phyloP scores from a whole-genome alignment of 1,140 invertebrate genomes.

The Leptoteleia sp. region DNA sequence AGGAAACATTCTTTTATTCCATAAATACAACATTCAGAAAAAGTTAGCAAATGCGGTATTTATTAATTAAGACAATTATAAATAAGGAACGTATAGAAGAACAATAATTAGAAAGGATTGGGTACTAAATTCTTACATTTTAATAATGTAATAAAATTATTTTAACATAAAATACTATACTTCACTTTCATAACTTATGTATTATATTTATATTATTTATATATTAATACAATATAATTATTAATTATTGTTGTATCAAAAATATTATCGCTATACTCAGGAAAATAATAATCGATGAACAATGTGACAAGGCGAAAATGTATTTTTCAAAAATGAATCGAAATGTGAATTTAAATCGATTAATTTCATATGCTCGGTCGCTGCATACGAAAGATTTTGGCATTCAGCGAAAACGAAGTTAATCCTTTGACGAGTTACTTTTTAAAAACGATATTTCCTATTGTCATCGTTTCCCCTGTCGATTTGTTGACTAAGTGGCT shows the following conservation, averaged over 20 bases:
- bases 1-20: too few species aligned
- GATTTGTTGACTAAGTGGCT: slow-evolving; percentile 75
- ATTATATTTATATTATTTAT: slow-evolving; percentile 56
- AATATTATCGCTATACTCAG: slow-evolving; percentile 37
- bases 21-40: too few species aligned
- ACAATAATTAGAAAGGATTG: slow-evolving; percentile 3
- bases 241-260: slow-evolving; percentile 47
- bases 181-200: slow-evolving; percentile 56
- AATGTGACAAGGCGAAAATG: slow-evolving; percentile 30
- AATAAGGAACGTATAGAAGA: too few species aligned
- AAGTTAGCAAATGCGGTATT: too few species aligned
- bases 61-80: too few species aligned
- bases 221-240: slow-evolving; percentile 49
- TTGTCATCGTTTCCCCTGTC: slow-evolving; percentile 75
- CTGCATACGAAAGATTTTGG: slow-evolving; percentile 59
- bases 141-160: slow-evolving; percentile 54
- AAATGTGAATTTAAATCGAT: slow-evolving; percentile 34
- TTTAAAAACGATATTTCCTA: slow-evolving; percentile 73
- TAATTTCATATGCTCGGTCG: slow-evolving; percentile 42
- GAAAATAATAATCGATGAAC: slow-evolving; percentile 33
- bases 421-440: slow-evolving; percentile 12
- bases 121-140: too few species aligned
- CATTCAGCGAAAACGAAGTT: slow-evolving; percentile 51
- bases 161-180: slow-evolving; percentile 48
- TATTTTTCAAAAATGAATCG: slow-evolving; percentile 40